Percentiles rank a stretch among this genome's conserved stretches.
Evolutionary conservation across 2,113 vertebrate genomes (phyloP).

Genomic region (Forbesichthys papilliferus): DNA sequence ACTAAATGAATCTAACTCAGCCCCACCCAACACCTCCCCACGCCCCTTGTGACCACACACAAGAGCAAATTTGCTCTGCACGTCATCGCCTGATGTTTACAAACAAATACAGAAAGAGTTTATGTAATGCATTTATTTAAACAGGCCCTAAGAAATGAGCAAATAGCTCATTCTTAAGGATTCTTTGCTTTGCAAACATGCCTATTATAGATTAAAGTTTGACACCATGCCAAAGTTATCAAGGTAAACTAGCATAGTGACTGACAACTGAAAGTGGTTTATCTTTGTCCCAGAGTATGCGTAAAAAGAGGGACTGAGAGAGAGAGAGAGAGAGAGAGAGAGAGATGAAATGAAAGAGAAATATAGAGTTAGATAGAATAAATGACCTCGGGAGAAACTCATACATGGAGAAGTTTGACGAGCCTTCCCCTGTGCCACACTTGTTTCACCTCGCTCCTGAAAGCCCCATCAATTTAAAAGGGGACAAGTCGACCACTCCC

Average conservation of each 20-base stretch:
- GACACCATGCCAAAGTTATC: conserved; percentile 79
- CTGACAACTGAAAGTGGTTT: conserved; percentile 78
- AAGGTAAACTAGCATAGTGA: conserved; percentile 77
- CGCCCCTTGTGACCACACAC: conserved; percentile 69
- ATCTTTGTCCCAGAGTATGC: conserved; percentile 63
- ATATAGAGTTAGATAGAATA: neutral
- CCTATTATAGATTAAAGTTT: conserved; percentile 81
- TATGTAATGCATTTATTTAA: conserved; percentile 98
- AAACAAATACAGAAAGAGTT: conserved; percentile 95
- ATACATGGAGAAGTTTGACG: conserved; percentile 39
- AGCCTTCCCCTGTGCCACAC: conserved; percentile 41
- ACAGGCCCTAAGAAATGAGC: conserved; percentile 95
- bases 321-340: conserved; percentile 10
- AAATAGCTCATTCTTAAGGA: conserved; percentile 97
- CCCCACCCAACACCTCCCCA: conserved; percentile 1
- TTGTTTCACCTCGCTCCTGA: conserved; percentile 53
- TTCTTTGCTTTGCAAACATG: conserved; percentile 95
- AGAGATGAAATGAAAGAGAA: neutral
- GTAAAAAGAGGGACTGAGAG: conserved; percentile 8
- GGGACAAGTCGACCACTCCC: conserved; percentile 71
- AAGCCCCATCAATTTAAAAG: conserved; percentile 69
- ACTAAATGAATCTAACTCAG: conserved; percentile 42
- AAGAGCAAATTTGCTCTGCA: conserved; percentile 93
- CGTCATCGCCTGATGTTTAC: conserved; percentile 94
- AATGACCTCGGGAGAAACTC: conserved; percentile 16